Conservation (phyloP, 1,140 invertebrate species). For the Eulimnadia texana region DNA sequence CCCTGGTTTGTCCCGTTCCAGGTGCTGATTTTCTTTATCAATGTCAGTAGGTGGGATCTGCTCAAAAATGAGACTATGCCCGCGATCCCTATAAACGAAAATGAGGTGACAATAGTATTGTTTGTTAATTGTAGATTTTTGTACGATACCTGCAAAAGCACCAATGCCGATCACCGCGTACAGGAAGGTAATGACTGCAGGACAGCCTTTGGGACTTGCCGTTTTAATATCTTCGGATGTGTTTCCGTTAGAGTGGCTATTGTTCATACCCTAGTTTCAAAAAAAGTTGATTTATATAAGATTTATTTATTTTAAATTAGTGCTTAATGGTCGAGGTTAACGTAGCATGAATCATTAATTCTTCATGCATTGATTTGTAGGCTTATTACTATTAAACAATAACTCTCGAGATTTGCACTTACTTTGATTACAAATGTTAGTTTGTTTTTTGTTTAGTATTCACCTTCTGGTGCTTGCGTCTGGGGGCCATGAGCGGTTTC, state of each 20-base stretch:
- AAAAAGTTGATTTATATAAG: too few species aligned
- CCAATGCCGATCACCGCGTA: constrained; percentile 1
- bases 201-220: not conserved
- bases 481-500: constrained; percentile 13
- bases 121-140: too few species aligned
- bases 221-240: not conserved
- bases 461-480: constrained; percentile 2
- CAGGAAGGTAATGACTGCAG: not conserved
- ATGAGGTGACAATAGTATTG: too few species aligned
- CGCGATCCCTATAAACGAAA: not conserved
- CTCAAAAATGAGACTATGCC: constrained; percentile 12
- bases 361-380: not conserved
- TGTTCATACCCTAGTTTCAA: not conserved
- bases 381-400: not conserved
- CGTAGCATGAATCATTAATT: too few species aligned
- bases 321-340: too few species aligned
- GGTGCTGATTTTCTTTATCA: constrained; percentile 2
- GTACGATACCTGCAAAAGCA: not conserved
- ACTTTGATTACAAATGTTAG: too few species aligned
- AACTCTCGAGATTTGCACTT: not conserved
- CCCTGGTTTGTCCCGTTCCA: constrained; percentile 6
- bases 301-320: too few species aligned
- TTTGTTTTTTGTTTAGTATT: too few species aligned
- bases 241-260: constrained; percentile 3
- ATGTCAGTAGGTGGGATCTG: constrained; percentile 3